Evolutionary conservation across 2,888 invertebrate genomes (phyloP), one percentile per base, ranked within the genome.

Genomic region (Mesorhabditis sp.): DNA sequence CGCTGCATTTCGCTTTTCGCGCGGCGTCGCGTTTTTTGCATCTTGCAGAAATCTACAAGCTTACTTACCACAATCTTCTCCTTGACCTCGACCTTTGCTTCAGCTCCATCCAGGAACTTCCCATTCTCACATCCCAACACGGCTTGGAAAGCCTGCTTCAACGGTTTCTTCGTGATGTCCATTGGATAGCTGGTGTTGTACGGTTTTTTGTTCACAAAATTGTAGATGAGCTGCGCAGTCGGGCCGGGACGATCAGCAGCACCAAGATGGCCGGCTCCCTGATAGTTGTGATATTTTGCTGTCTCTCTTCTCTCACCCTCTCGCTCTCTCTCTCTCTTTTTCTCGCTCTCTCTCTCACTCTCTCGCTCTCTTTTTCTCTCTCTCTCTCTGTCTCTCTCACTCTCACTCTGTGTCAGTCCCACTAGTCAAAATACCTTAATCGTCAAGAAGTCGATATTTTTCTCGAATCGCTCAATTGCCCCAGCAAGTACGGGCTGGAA

Each of bases 201-300:
- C n/a, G 58, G 4, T 7, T 44, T 64, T 43, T 50, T 68, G 6
- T 69, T 71, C 58, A 82, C 69, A 63, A 92, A 91, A 72, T 90
- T 88, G 45, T 89, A 90, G 62, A 93, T 91, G 86, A 93, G 87
- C 86, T 92, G 91, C 15, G 90, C 88, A 3, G 91, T 91, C 90
- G 91, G 91, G 80, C 90, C 90, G 0, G 92, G 92, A 84, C 92
- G 92, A 87, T 93, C 92, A 45, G 89, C 88, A 0, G 58, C 58
- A 13, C 58, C 58, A 10, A 50, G 58, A 50, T 50, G 58, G 58
- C 58, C 58, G n/a, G 58, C 58, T 67, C 77, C 81, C 70, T 50
- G 58, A 50, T 13, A 13, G 58, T 10, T 13, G 7, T 50, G 7
- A 10, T 13, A 50, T 50, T 50, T 50, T n/a, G n/a, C 7, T 50